Base-by-base conservation (phyloP, 1,140 invertebrate species). In the Atta colombica region DNA sequence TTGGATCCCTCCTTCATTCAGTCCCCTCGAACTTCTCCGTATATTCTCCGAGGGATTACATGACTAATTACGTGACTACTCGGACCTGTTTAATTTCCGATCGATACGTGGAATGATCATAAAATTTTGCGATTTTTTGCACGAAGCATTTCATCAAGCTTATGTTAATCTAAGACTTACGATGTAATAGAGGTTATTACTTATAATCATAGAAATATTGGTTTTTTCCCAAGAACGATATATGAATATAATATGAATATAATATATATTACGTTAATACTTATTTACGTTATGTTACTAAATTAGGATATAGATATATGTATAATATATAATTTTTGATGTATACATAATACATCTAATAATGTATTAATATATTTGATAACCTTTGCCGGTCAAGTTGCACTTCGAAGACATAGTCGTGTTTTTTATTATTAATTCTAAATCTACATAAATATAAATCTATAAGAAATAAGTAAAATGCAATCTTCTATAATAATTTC, bases 31-130 rank as follows among this genome's bases (percentile, higher is more conserved):
- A 88, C 51, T 63, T 58, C 55, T 35, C 58, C 60, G 12, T 25
- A 39, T 35, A 66, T 58, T 81, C 75, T 80, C 75, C 12, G 6
- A 45, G 55, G 88, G 25, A 78, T 80, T 58, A 60, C 87, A 18
- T 28, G 51, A 51, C 60, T 80, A 85, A 86, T 81, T 28, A 31
- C 16, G 12, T 14, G 63, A 85, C 53, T 86, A 80, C 86, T 89
- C 63, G 68, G 18, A 60, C 16, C 25, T 45, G 55, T 45, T 84
- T 39, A 75, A 84, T 84, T 84, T 75, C 28, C 80, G 55, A 84
- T 75, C 35, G 25, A 28, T 58, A 16, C 21, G 21, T 21, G 14
- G 5, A 18, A 21, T 25, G 63, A 74, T 74, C 39, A 28, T 18
- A 58, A 61, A 75, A 84, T 75, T 84, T 63, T 18, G 45, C 80